These are phyloP conservation scores for Gryllus bimaculatus DNA, from an alignment of 1,140 invertebrate species.

Conservation along the genomic window DNA sequence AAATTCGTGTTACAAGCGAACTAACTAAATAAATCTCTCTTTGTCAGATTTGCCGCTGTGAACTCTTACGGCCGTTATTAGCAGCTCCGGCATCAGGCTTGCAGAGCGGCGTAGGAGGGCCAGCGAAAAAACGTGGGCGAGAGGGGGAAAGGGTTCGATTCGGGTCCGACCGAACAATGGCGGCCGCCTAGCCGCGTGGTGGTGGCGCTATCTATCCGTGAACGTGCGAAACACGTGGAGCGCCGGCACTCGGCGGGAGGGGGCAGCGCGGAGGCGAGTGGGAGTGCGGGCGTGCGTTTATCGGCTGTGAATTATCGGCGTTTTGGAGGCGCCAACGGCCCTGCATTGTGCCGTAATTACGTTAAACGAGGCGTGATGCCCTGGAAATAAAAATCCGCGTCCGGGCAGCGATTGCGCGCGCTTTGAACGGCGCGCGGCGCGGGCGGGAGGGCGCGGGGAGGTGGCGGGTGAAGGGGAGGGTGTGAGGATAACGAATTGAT, in stretches of 20 bases:
- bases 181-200: not conserved
- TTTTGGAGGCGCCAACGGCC: not conserved
- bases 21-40: not conserved
- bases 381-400: too few species aligned
- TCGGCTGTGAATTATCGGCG: not conserved
- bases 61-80: conserved; percentile 4
- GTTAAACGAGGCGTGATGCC: not conserved
- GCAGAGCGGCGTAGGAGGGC: not conserved
- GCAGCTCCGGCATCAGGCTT: not conserved
- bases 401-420: too few species aligned
- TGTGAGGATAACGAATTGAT: not conserved
- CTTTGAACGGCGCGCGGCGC: too few species aligned
- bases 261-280: too few species aligned
- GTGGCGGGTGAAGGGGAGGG: too few species aligned
- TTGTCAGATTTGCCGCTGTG: not conserved
- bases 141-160: not conserved
- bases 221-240: not conserved
- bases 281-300: not conserved
- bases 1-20: not conserved
- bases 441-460: too few species aligned
- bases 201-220: not conserved
- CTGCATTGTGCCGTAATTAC: not conserved
- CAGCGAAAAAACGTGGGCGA: not conserved
- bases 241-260: not conserved
- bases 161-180: too few species aligned